These are phyloP conservation scores for Caenorhabditis afra DNA, from an alignment of 2,888 invertebrate species.

Conservation along the genomic window DNA sequence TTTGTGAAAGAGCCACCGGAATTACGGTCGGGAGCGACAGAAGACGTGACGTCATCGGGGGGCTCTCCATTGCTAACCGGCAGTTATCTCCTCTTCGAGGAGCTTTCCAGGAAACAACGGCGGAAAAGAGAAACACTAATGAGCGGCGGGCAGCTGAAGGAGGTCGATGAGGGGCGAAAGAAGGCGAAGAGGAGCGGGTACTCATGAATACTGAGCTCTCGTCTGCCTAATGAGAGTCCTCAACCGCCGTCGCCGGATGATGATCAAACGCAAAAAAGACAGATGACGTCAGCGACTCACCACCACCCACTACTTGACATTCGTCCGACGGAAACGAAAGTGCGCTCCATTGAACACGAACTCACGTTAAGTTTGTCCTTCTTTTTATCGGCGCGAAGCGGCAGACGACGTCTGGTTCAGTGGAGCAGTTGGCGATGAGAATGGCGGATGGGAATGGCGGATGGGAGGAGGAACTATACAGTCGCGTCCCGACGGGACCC, in stretches of 20 bases:
- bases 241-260: conserved; percentile 35
- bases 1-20: too few species aligned
- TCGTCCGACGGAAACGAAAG: too few species aligned
- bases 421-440: background rate
- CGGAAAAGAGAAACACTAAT: conserved; percentile 22
- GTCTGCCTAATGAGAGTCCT: conserved; percentile 43
- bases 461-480: background rate
- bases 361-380: background rate
- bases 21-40: too few species aligned
- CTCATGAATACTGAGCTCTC: conserved; percentile 23
- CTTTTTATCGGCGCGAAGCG: too few species aligned
- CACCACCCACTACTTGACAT: too few species aligned
- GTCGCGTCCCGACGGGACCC: background rate
- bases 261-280: conserved; percentile 19
- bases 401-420: too few species aligned
- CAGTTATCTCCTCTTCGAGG: background rate
- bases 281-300: conserved; percentile 36
- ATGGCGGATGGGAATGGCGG: background rate
- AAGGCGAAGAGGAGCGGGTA: conserved; percentile 18
- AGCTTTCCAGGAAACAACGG: background rate
- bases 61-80: too few species aligned
- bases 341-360: too few species aligned
- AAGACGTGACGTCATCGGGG: too few species aligned
- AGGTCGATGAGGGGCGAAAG: background rate
- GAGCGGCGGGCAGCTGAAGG: conserved; percentile 15